Conservation (phyloP, 2,113 vertebrate species). For the Seriola rivoliana region DNA sequence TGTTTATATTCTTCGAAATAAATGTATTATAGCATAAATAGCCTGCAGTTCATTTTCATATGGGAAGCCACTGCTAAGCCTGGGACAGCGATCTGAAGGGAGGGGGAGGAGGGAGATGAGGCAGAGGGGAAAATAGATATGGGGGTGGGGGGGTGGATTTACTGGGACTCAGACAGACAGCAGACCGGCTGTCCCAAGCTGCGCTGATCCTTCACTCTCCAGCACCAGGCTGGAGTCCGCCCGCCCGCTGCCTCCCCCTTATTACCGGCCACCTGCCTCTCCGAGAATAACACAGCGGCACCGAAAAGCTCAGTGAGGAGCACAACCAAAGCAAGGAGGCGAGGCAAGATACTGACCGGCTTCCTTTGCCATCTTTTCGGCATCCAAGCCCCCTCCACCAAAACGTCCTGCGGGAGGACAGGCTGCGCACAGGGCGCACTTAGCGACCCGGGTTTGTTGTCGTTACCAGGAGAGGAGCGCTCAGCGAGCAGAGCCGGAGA, state of each 20-base stretch:
- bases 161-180: conserved; percentile 74
- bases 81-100: conserved; percentile 41
- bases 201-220: conserved; percentile 76
- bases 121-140: conserved; percentile 63
- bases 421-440: conserved; percentile 46
- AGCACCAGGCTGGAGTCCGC: conserved; percentile 50
- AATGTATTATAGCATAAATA: conserved; percentile 17
- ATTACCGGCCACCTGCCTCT: conserved; percentile 73
- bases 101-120: conserved; percentile 52
- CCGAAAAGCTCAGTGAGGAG: not conserved
- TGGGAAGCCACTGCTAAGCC: conserved; percentile 43
- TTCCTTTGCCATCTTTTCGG: conserved; percentile 11
- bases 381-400: not conserved
- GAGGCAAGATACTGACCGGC: not conserved
- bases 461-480: conserved; percentile 62
- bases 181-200: conserved; percentile 79
- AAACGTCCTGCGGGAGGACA: conserved; percentile 35
- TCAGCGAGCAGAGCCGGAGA: not conserved
- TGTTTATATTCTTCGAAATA: not conserved
- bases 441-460: conserved; percentile 76
- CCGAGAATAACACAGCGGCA: conserved; percentile 55
- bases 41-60: conserved; percentile 29
- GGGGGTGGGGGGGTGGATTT: conserved; percentile 58
- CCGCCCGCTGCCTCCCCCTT: conserved; percentile 36
- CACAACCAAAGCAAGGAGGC: conserved; percentile 11